A percentile compares a stretch with the other conserved stretches of the same genome.
Conservation (phyloP, 2,797 vertebrate genomes). For the Catostomus latipinnis region DNA sequence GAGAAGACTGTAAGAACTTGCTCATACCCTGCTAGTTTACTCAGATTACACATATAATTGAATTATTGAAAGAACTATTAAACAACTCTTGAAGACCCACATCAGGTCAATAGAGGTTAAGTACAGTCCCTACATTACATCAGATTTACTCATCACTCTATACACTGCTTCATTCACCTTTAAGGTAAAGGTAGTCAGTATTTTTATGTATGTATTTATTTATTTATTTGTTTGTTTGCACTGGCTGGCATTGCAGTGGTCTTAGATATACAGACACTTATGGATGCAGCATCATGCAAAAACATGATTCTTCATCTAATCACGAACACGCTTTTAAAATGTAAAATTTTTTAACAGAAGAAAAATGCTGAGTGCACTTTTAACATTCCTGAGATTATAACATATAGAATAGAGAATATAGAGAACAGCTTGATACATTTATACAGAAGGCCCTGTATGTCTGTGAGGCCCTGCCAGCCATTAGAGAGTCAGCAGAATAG, state of each 20-base stretch:
- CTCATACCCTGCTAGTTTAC: background rate
- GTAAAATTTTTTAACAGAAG: too few relatives aligned
- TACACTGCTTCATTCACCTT: background rate
- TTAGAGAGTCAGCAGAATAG: constrained; percentile 14
- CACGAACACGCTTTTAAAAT: too few relatives aligned
- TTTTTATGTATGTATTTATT: background rate
- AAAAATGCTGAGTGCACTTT: too few relatives aligned
- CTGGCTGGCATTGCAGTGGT: too few relatives aligned
- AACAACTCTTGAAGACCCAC: background rate
- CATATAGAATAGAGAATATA: too few relatives aligned
- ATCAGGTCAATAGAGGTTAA: constrained; percentile 25
- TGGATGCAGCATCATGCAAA: too few relatives aligned
- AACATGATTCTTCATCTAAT: too few relatives aligned
- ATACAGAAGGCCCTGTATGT: constrained; percentile 13
- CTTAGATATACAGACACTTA: too few relatives aligned
- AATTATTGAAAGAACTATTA: background rate
- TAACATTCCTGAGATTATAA: too few relatives aligned
- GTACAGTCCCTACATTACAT: background rate
- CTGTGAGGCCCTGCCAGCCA: constrained; percentile 19
- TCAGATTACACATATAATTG: constrained; percentile 11
- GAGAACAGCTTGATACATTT: constrained; percentile 13
- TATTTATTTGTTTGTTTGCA: background rate
- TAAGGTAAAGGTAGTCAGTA: too few relatives aligned
- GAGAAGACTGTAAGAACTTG: constrained; percentile 17
- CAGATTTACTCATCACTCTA: background rate